Base-by-base conservation (phyloP, 1,140 invertebrate genomes). In the Drosophila bipectinata region DNA sequence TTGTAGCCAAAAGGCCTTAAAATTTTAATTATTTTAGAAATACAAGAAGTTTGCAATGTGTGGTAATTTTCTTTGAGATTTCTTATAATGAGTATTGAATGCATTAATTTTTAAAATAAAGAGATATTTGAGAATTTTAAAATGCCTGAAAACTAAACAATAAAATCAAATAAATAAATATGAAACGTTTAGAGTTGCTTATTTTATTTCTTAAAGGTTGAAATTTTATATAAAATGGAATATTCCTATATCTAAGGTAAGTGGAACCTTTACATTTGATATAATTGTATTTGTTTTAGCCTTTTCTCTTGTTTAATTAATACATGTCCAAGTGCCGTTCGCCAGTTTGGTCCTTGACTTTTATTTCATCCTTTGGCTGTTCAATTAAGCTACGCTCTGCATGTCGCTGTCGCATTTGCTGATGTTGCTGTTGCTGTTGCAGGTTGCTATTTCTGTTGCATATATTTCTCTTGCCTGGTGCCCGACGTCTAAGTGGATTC, bases 401-500 rank as follows among this genome's bases (percentile, higher is more conserved):
- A 47, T 63, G 53, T 45, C 18, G 37, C 32, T 21, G 72, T 57
- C 28, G 28, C 37, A 21, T 10, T 26, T 62, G 15, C 1, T 28
- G 4, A 21, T 21, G 21, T 26, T 15, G 10, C 28, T 49, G 14
- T 39, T 28, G 30, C 26, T 54, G 64, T 61, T 28, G 24, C 37
- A 49, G 26, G 26, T 12, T 41, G 14, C 21, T 48, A 18, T 9
- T 28, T 10, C 18, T 44, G 3, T 21, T 63, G 59, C 28, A 63
- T 14, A 14, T 18, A 12, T 18, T 26, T 49, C 32, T 34, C 61
- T 55, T 69, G 62, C 49, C 62, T 30, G 30, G 66, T 55, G 59
- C 37, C 49, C 47, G 73, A 37, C 62, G 51, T 59, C 68, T 88
- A 88, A 88, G 83, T 88, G 83, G 84, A 88, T 88, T 88, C 83